Conservation (phyloP, 2,888 invertebrate species). For the Parelbella ahira region DNA sequence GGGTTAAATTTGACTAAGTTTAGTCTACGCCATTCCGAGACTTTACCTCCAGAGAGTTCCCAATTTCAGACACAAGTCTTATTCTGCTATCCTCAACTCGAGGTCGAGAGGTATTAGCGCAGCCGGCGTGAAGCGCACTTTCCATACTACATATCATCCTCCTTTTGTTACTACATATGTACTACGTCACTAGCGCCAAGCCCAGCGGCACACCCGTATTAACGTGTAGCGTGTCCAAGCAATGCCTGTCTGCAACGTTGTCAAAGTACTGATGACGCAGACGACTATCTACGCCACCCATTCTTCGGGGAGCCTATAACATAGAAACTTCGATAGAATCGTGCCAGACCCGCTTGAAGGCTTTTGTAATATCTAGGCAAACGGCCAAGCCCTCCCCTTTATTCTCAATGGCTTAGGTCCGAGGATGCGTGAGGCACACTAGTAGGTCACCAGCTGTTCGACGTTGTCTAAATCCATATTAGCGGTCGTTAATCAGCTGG, state of each 20-base stretch:
- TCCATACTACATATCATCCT: too few species aligned
- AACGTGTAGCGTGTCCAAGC: not conserved
- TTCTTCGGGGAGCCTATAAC: not conserved
- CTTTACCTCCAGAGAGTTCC: too few species aligned
- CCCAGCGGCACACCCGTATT: slow-evolving; percentile 2
- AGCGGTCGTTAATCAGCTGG: slow-evolving; percentile 6
- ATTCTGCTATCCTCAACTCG: too few species aligned
- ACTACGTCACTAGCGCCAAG: not conserved
- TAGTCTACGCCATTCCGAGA: too few species aligned
- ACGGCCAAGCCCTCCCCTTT: slow-evolving; percentile 1
- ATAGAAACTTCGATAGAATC: not conserved
- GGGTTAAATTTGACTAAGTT: too few species aligned
- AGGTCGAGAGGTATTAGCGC: too few species aligned
- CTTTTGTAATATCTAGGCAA: not conserved
- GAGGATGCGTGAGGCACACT: not conserved
- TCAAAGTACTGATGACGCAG: not conserved
- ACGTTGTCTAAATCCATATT: slow-evolving; percentile 1
- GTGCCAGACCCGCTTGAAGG: slow-evolving; percentile 8
- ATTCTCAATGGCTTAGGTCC: not conserved
- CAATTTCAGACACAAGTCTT: too few species aligned
- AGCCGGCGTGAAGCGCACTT: too few species aligned
- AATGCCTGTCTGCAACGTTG: not conserved
- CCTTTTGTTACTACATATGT: too few species aligned
- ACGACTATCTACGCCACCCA: not conserved
- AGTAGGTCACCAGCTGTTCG: slow-evolving; percentile 1